A percentile compares a stretch with the other conserved stretches of the same genome.
These are phyloP conservation scores for Chrysocyon brachyurus DNA, from an alignment of 2,797 vertebrate genomes.

Conservation along the genomic window DNA sequence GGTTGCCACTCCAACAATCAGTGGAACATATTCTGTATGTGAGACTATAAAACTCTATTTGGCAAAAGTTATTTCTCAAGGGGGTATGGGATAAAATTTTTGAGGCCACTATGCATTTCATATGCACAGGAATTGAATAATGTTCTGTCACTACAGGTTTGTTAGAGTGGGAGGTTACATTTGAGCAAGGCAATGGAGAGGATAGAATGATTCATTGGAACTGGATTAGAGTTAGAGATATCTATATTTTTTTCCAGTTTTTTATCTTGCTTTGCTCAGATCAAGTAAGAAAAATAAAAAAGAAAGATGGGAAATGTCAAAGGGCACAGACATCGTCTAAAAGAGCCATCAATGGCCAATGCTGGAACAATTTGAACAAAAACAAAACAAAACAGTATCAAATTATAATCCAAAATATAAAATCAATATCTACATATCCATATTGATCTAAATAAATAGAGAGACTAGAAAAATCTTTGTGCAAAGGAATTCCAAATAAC, in stretches of 20 bases:
- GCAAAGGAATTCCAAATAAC: neutral
- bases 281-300: neutral
- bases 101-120: neutral
- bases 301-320: neutral
- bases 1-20: neutral
- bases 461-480: neutral
- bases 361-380: neutral
- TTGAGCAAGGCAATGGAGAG: neutral
- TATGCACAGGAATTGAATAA: neutral
- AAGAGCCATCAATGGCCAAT: neutral
- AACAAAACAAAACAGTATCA: neutral
- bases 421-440: neutral
- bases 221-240: neutral
- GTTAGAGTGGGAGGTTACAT: neutral
- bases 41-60: neutral
- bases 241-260: slow-evolving; percentile 21
- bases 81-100: neutral
- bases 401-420: neutral
- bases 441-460: neutral
- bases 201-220: neutral
- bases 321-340: too few species aligned
- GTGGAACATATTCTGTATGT: neutral
- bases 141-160: neutral
- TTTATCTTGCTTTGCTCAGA: slow-evolving; percentile 87
- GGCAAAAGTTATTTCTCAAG: neutral